Conservation (phyloP, 2,113 vertebrate species). For the Tupaia chinensis region DNA sequence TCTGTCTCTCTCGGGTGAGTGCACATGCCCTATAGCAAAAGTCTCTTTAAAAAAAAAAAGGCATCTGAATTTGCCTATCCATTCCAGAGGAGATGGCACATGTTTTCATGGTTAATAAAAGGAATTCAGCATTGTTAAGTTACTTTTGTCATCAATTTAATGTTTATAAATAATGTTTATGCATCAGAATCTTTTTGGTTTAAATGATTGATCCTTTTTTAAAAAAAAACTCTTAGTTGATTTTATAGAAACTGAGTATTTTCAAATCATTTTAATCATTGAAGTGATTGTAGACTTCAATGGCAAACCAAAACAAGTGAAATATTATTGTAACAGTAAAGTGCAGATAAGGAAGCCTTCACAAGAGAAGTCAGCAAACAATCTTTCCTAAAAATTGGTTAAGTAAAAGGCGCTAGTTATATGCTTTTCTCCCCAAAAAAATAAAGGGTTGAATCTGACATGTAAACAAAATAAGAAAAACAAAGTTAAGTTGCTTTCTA, state of each 20-base stretch:
- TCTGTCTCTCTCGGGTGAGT: too few species aligned
- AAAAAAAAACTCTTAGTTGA: background rate
- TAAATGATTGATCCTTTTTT: background rate
- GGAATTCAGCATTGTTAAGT: background rate
- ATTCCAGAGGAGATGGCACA: background rate
- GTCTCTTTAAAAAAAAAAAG: background rate
- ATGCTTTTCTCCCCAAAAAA: background rate
- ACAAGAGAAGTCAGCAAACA: conserved; percentile 10
- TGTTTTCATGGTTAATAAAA: background rate
- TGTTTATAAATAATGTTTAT: background rate
- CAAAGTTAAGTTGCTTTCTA: background rate
- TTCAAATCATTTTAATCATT: background rate
- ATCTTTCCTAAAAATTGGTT: conserved; percentile 45
- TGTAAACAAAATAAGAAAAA: background rate
- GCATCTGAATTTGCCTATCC: background rate
- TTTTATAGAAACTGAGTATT: conserved; percentile 26
- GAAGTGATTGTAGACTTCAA: conserved; percentile 15
- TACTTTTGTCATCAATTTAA: background rate
- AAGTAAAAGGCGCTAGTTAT: background rate
- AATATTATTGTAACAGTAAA: conserved; percentile 15
- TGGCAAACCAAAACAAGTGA: background rate
- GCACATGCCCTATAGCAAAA: too few species aligned
- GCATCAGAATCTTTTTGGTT: background rate
- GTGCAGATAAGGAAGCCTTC: background rate
- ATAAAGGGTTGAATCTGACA: background rate